Evolutionary conservation across 2,113 vertebrate genomes (phyloP).

Genomic region (Tragelaphus scriptus): DNA sequence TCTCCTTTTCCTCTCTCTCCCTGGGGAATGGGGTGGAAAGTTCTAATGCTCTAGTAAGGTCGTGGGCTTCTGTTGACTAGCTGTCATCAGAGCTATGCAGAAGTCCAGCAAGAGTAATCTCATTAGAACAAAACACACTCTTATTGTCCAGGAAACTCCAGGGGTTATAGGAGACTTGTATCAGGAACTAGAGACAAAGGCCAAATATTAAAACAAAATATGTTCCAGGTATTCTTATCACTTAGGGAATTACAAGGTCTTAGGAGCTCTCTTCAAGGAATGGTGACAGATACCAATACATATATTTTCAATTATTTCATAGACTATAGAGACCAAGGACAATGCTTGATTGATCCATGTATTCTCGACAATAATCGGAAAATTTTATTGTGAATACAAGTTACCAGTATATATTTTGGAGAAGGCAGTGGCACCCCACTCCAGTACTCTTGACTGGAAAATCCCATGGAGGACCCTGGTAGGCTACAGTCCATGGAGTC

Average conservation of each 20-base stretch:
- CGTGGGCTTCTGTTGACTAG: background rate
- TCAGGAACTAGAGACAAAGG: background rate
- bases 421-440: too few relatives aligned
- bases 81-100: background rate
- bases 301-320: background rate
- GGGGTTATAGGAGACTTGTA: background rate
- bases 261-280: background rate
- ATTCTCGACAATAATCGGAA: background rate
- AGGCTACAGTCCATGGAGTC: too few relatives aligned
- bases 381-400: background rate
- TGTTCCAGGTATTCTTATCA: background rate
- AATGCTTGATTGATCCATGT: background rate
- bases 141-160: background rate
- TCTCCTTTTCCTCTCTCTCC: background rate
- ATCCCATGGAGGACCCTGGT: too few relatives aligned
- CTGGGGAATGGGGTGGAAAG: background rate
- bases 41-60: background rate
- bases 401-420: background rate
- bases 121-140: background rate
- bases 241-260: background rate
- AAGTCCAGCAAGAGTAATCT: background rate
- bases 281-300: background rate
- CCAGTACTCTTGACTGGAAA: too few relatives aligned
- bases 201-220: background rate
- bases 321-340: background rate